Evolutionary conservation across 1,140 invertebrate species (phyloP), one percentile per base, ranked within the genome.

Genomic region (Brachionus rotundiformis): DNA sequence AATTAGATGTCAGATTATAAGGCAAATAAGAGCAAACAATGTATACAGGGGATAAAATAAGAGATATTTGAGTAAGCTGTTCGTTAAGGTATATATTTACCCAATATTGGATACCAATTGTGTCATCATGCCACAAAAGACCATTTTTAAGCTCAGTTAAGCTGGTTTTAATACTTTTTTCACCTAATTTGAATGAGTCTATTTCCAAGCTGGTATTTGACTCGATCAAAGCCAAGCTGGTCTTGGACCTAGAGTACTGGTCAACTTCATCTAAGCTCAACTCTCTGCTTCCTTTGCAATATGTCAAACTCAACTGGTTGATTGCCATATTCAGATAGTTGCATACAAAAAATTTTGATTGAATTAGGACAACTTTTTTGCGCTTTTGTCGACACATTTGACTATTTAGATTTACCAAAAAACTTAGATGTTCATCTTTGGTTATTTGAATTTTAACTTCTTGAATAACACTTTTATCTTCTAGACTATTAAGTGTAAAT

Each of bases 11-110:
- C 7, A 79, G 41, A 33, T 79, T 49, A 16, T 39, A 79, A n/a
- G 76, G 76, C 29, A 79, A 59, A 19, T 79, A 79, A 10, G 76
- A 79, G n/a, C 76, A 79, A 3, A 79, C n/a, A 3, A 79, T 31
- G 54, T n/a, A 59, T 11, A 59, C 2, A 31, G 76, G 76, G 3
- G 76, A 73, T 5, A 73, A 41, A 44, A 73, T 73, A 25, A 73
- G 36, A 41, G 39, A 44, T 44, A 25, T 44, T 73, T 41, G 39
- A 19, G 36, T 44, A 1, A 73, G 13, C 13, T 73, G 68, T 68
- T 68, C 63, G 19, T 68, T 68, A 10, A 6, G 33, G 33, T 68
- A 36, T 5, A 68, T 11, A 36, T 68, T 68, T 19, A 73, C 7
- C 68, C 68, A 73, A 44, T 27, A 73, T 44, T 73, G 41, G 16